Evolutionary conservation across 2,113 vertebrate genomes (phyloP), one percentile per base, ranked within the genome.

Genomic region (Podilymbus podiceps): DNA sequence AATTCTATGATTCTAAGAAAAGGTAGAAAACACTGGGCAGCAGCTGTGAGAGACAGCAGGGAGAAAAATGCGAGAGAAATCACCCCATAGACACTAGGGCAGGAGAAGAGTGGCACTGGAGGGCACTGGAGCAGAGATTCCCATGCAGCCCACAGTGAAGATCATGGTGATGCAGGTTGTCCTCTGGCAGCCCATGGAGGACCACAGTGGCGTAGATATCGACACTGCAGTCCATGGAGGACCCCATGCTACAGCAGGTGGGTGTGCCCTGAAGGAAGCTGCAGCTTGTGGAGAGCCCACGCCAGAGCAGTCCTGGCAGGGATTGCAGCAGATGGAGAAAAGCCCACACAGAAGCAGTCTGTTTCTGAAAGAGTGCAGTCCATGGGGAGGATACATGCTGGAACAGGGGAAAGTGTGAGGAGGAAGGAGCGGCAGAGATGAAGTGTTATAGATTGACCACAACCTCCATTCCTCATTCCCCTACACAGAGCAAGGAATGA

Each of bases 401-500:
- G 52, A 79, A 67, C 49, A 53, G 58, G 12, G 11, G 31, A 47
- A 33, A 23, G 15, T 16, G 25, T 47, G 67, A 55, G 21, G 31
- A 33, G 8, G 31, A 80, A 53, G 11, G 24, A 91, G 35, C 0
- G 1, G 15, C 17, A 74, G 24, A 74, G 47, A 62, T 6, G 8
- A 55, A 62, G 33, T 28, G 9, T 27, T 68, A 62, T 11, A 5
- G 18, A 55, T 6, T 33, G 53, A 74, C 21, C 40, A 47, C n/a
- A 58, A 9, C 3, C 14, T 16, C 22, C 35, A 31, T 21, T 63
- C 23, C 3, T 18, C 22, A 15, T n/a, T 5, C 7, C 3, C 24
- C 27, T 33, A 27, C 6, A 44, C 11, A 33, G 6, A 80, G 18
- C 13, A 4, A 0, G 31, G 38, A 82, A 30, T 0, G 2, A 46